Conservation (phyloP, 2,113 vertebrate species). For the Epinephelus fuscoguttatus region DNA sequence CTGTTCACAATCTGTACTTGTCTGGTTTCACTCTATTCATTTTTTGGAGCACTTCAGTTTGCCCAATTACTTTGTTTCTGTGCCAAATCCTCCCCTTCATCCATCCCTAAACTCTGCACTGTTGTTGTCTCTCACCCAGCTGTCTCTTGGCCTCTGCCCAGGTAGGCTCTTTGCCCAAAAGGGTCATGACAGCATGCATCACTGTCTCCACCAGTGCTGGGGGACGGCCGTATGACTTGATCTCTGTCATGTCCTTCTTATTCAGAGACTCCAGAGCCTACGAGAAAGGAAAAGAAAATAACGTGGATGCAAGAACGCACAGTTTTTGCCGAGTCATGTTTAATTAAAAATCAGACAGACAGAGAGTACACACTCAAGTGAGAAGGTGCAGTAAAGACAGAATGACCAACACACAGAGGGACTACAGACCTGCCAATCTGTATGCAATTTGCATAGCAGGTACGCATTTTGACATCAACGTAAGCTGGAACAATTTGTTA, state of each 20-base stretch:
- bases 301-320: not conserved
- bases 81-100: not conserved
- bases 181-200: constrained; percentile 94
- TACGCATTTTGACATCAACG: too few relatives aligned
- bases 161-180: constrained; percentile 88
- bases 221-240: constrained; percentile 92
- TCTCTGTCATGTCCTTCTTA: constrained; percentile 94
- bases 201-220: constrained; percentile 91
- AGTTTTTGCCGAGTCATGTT: not conserved
- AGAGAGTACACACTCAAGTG: not conserved
- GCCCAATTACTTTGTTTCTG: not conserved
- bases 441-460: too few relatives aligned
- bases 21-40: not conserved
- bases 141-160: constrained; percentile 94
- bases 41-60: not conserved
- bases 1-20: not conserved
- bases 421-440: too few relatives aligned
- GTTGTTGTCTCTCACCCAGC: constrained; percentile 85
- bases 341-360: not conserved
- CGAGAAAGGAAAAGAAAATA: not conserved
- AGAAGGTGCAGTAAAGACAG: not conserved
- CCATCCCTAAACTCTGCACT: not conserved
- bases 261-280: constrained; percentile 93
- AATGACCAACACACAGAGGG: not conserved
- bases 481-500: too few relatives aligned